phyloP scores from a whole-genome alignment of 2,113 vertebrate genomes.

The Lophotis ruficrista region DNA sequence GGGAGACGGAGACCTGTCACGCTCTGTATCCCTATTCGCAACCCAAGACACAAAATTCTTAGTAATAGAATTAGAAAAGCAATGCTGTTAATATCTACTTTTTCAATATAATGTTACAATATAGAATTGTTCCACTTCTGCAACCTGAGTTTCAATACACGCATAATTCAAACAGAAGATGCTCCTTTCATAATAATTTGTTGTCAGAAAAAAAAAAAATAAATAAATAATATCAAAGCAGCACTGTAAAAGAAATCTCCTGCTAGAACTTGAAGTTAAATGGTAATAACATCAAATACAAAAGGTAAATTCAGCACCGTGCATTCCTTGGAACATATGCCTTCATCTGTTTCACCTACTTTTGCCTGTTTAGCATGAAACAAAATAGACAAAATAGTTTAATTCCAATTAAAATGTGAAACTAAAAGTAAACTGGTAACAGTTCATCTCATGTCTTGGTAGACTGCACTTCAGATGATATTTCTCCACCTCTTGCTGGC shows the following conservation, averaged over 20 bases:
- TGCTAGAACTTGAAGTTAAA: neutral
- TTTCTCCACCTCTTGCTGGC: neutral
- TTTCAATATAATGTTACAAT: neutral
- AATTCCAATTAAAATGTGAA: neutral
- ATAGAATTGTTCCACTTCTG: neutral
- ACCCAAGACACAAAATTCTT: constrained; percentile 10
- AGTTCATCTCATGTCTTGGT: neutral
- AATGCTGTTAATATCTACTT: neutral
- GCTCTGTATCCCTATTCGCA: constrained; percentile 55
- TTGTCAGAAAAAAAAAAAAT: neutral
- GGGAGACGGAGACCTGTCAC: constrained; percentile 66
- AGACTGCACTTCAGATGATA: neutral
- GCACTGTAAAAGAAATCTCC: neutral
- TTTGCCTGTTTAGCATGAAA: neutral
- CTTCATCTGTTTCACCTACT: neutral
- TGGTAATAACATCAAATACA: neutral
- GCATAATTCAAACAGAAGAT: neutral
- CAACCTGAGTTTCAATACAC: accelerated
- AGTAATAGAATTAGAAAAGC: neutral
- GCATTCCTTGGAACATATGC: neutral
- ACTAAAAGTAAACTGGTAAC: neutral
- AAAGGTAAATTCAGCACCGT: neutral
- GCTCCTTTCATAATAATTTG: neutral
- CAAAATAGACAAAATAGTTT: neutral
- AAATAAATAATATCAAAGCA: neutral